Conservation (phyloP, 1,140 invertebrate species). For the Gonioctena quinquepunctata region DNA sequence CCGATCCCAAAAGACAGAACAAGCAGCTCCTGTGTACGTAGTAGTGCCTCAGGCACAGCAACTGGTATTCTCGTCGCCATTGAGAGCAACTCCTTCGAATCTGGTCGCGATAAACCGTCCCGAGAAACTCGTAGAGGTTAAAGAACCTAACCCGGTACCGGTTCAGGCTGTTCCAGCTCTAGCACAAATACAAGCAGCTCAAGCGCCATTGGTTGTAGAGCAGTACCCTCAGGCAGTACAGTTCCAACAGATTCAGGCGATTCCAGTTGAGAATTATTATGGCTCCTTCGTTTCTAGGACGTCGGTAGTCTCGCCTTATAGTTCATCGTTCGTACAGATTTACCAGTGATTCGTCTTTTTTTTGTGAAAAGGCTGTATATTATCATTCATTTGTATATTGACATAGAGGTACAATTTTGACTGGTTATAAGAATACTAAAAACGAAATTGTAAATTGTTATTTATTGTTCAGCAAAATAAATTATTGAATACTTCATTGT, state of each 20-base stretch:
- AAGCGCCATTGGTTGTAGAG: constrained; percentile 12
- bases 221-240: constrained; percentile 18
- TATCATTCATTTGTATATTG: no score
- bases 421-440: no score
- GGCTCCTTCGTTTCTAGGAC: constrained; percentile 23
- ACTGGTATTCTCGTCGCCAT: constrained; percentile 7
- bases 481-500: no score
- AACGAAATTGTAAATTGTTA: no score
- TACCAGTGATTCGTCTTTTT: constrained; percentile 28
- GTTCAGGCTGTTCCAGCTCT: constrained; percentile 33
- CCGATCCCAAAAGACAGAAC: constrained; percentile 12
- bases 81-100: not conserved
- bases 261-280: constrained; percentile 15
- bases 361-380: no score
- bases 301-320: constrained; percentile 35
- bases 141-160: constrained; percentile 19
- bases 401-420: no score
- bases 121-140: not conserved
- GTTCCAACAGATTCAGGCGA: constrained; percentile 8
- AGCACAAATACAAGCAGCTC: constrained; percentile 29
- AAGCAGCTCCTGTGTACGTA: constrained; percentile 26
- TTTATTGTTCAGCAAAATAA: no score
- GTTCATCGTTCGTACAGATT: constrained; percentile 38
- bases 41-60: constrained; percentile 32
- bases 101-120: not conserved